Base-by-base conservation (phyloP, 2,113 vertebrate species). In the Thomomys bottae region DNA sequence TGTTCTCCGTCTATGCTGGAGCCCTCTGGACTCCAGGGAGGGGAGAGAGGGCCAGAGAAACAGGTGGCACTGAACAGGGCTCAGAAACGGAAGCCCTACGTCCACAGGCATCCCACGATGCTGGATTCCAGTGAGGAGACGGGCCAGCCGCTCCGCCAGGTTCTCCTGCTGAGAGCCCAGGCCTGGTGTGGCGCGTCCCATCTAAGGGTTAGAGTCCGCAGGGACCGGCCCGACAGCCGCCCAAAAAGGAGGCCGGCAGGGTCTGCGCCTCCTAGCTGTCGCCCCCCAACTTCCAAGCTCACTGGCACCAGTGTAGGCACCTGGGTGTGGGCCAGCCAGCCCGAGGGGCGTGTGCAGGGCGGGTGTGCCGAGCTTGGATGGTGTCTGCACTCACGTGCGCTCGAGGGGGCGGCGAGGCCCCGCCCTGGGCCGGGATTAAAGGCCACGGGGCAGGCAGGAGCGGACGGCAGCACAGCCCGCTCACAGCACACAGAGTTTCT, bases 371-470 rank as follows among this genome's bases (percentile, higher is more conserved):
- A 36, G 90, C 64, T 17, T 8, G 81, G 18, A 1, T 59, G 23
- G 38, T 38, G 76, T 80, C 82, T 30, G 81, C 30, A 45, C 66
- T 78, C 66, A 87, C 87, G 64, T 42, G 93, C 54, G 94, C 85
- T 45, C 61, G 1, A 70, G 88, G 79, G 94, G 92, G 93, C 10
- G 66, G 36, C 38, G 93, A 87, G 63, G 96, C 96, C 92, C 96
- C 96, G 96, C 97, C 97, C 88, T 24, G 76, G 79, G 94, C 21
- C 81, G 68, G 61, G 96, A 98, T 98, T 95, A 98, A 97, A 98
- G 96, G 95, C 92, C 93, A 79, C 54, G 96, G n/a, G 95, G 88
- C 75, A 4, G 2, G 6, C 45, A 11, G 94, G 84, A 0, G 95
- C 90, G 1, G 94, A 38, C 59, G 15, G 63, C 36, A n/a, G n/a